Evolutionary conservation across 2,113 vertebrate species (phyloP).

Genomic region (Onychostruthus taczanowskii): DNA sequence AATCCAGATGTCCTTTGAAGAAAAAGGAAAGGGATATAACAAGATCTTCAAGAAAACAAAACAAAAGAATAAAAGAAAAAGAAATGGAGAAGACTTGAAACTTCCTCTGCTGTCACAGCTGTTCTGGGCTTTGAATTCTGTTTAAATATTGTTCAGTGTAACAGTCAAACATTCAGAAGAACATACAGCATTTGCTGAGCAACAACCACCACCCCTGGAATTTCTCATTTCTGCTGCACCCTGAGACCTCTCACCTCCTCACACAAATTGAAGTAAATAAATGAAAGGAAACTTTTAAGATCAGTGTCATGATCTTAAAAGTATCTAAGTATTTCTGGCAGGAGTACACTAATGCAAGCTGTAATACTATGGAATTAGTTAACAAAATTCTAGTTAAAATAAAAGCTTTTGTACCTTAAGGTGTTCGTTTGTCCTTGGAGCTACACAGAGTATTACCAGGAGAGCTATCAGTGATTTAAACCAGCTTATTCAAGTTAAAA

Average conservation of each 20-base stretch:
- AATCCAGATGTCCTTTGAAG: not conserved
- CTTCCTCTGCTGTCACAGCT: not conserved
- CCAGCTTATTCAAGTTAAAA: not conserved
- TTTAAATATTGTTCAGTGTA: constrained; percentile 10
- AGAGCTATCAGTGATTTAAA: not conserved
- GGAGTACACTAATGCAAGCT: not conserved
- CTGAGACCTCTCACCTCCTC: not conserved
- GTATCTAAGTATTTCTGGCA: not conserved
- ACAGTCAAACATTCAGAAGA: constrained; percentile 25
- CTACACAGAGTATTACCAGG: not conserved
- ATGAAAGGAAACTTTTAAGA: not conserved
- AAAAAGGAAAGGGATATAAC: not conserved
- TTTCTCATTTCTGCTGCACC: not conserved
- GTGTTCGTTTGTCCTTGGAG: not conserved
- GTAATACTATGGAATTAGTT: not conserved
- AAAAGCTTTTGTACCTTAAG: not conserved
- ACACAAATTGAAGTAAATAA: not conserved
- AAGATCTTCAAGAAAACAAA: not conserved
- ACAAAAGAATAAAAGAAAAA: not conserved
- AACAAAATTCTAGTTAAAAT: not conserved
- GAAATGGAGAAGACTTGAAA: not conserved
- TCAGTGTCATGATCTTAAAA: not conserved
- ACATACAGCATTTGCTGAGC: not conserved
- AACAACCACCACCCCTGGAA: not conserved
- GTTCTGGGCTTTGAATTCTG: not conserved